These are phyloP conservation scores for Notodonta dromedarius DNA, from an alignment of 2,888 invertebrate genomes.

Conservation along the genomic window DNA sequence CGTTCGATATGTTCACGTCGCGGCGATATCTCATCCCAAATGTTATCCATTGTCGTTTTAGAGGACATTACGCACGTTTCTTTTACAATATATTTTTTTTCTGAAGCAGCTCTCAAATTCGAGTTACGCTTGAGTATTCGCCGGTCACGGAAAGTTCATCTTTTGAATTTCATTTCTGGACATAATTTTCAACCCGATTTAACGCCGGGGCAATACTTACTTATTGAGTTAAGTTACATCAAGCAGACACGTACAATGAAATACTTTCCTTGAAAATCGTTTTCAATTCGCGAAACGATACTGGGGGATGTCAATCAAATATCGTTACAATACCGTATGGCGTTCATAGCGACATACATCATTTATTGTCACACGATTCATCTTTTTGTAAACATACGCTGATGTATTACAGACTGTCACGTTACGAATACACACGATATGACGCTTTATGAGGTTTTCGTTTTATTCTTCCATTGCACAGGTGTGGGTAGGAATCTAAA, in stretches of 20 bases:
- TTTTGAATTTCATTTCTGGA: too few species aligned
- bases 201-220: too few species aligned
- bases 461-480: neutral
- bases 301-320: slow-evolving; percentile 51
- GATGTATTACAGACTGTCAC: slow-evolving; percentile 9
- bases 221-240: neutral
- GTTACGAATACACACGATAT: neutral
- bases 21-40: neutral
- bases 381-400: slow-evolving; percentile 42
- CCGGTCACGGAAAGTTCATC: too few species aligned
- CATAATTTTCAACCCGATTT: too few species aligned
- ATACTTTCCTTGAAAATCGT: neutral
- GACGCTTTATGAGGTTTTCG: neutral
- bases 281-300: slow-evolving; percentile 21
- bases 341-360: slow-evolving; percentile 53
- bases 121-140: too few species aligned
- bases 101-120: too few species aligned
- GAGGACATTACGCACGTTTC: neutral
- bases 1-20: slow-evolving; percentile 1
- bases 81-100: too few species aligned
- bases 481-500: too few species aligned
- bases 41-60: neutral
- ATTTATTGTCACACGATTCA: slow-evolving; percentile 51
- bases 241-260: neutral
- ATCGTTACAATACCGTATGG: slow-evolving; percentile 53